Base-by-base conservation (phyloP, 2,888 invertebrate species). In the Escarpia spicata region DNA sequence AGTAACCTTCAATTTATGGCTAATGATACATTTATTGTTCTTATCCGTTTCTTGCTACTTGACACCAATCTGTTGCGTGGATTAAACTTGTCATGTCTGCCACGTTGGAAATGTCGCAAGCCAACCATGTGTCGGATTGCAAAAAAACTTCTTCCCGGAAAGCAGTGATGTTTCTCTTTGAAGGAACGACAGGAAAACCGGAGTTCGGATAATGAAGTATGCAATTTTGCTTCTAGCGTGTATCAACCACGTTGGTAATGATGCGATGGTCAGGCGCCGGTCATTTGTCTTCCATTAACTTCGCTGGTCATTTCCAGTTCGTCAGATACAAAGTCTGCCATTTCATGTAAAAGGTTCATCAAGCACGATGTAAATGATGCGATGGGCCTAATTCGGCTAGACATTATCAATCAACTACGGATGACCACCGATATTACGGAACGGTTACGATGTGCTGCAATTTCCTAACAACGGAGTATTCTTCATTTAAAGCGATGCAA, bases 301-400 rank as follows among this genome's bases (percentile, higher is more conserved):
- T 75, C 75, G 75, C 75, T 75, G 75, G 75, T n/a, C 75, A 75
- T 75, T 75, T 75, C 75, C 75, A 75, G 75, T 75, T 75, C 19
- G n/a, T 75, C 26, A 75, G 75, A 75, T 75, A 75, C 75, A 26
- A 75, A 75, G 75, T 75, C 75, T 75, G 75, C 26, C 75, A 75
- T 75, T 75, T 75, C 75, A 75, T n/a, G 75, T 26, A 75, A 26
- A 26, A 75, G 75, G 75, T 75, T 75, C 75, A 75, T 26, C 75
- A 75, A 75, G 19, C 75, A 75, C 75, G 75, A 75, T 75, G n/a
- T 26, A 26, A 75, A 75, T n/a, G 75, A 75, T n/a, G 75, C 75
- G 75, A 26, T 26, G 19, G 75, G 75, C 19, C 75, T n/a, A 75
- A 75, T n/a, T n/a, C 75, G 26, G 19, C 4, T 26, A 75, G 75